These are phyloP conservation scores for Bovichtus variegatus DNA, from an alignment of 2,797 vertebrate species.

Conservation along the genomic window DNA sequence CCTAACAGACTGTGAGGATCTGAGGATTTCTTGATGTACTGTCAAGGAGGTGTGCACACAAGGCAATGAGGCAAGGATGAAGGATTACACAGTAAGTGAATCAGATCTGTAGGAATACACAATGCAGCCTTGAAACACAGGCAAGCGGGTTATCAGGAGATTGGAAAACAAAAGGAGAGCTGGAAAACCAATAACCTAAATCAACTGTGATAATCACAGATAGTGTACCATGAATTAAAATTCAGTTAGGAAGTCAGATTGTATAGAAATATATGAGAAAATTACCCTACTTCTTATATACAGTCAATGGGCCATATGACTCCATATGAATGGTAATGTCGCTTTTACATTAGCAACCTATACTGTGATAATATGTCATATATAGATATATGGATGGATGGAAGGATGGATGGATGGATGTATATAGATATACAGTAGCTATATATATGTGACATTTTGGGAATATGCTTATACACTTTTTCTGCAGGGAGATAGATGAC, in stretches of 20 bases:
- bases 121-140: conserved; percentile 28
- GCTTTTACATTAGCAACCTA: too few relatives aligned
- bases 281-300: too few relatives aligned
- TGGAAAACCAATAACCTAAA: conserved; percentile 1
- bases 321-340: background rate
- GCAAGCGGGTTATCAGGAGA: conserved; percentile 16
- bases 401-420: too few relatives aligned
- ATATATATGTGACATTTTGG: background rate
- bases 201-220: conserved; percentile 17
- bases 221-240: background rate
- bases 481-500: background rate
- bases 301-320: background rate
- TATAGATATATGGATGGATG: too few relatives aligned
- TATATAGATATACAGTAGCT: too few relatives aligned
- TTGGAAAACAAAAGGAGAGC: conserved; percentile 25
- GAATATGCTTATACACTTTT: background rate
- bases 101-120: conserved; percentile 46
- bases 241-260: background rate
- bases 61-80: conserved; percentile 43
- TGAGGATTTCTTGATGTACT: conserved; percentile 34
- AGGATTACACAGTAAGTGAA: conserved; percentile 41
- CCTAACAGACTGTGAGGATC: conserved; percentile 36
- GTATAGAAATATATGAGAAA: too few relatives aligned
- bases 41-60: conserved; percentile 23
- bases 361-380: background rate